These are phyloP conservation scores for Drosophila mettleri DNA, from an alignment of 2,888 invertebrate species.

Conservation along the genomic window DNA sequence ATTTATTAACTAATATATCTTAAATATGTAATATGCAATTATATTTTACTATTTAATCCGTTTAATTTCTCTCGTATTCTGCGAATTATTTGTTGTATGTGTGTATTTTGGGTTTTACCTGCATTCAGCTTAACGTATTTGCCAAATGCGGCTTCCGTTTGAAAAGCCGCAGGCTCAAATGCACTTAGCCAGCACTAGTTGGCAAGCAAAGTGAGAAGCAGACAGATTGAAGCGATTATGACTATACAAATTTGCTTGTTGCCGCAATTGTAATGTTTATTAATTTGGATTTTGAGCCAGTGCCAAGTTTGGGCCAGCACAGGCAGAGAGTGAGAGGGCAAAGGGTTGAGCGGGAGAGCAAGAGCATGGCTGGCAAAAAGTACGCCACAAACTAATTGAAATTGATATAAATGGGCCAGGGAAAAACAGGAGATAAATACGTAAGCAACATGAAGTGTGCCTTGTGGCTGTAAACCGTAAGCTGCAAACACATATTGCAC, in stretches of 20 bases:
- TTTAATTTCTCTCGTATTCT: neutral
- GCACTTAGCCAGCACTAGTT: slow-evolving; percentile 43
- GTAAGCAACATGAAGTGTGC: slow-evolving; percentile 84
- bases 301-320: slow-evolving; percentile 44
- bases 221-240: slow-evolving; percentile 59
- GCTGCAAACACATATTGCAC: slow-evolving; percentile 3
- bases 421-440: slow-evolving; percentile 27
- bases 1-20: no score
- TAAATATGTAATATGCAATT: no score
- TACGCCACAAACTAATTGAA: slow-evolving; percentile 58
- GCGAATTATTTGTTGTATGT: slow-evolving; percentile 1
- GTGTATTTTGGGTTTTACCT: slow-evolving; percentile 50
- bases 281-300: slow-evolving; percentile 62
- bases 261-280: slow-evolving; percentile 67
- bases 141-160: slow-evolving; percentile 38
- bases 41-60: no score
- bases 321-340: slow-evolving; percentile 7
- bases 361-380: slow-evolving; percentile 29
- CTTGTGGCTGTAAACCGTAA: slow-evolving; percentile 39
- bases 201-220: slow-evolving; percentile 2
- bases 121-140: slow-evolving; percentile 60
- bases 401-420: slow-evolving; percentile 55
- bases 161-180: slow-evolving; percentile 60
- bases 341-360: slow-evolving; percentile 2
- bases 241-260: slow-evolving; percentile 64